A percentile compares a stretch with the other conserved stretches of the same genome.
Evolutionary conservation across 1,140 invertebrate species (phyloP).

Genomic region (Caenorhabditis tropicalis): DNA sequence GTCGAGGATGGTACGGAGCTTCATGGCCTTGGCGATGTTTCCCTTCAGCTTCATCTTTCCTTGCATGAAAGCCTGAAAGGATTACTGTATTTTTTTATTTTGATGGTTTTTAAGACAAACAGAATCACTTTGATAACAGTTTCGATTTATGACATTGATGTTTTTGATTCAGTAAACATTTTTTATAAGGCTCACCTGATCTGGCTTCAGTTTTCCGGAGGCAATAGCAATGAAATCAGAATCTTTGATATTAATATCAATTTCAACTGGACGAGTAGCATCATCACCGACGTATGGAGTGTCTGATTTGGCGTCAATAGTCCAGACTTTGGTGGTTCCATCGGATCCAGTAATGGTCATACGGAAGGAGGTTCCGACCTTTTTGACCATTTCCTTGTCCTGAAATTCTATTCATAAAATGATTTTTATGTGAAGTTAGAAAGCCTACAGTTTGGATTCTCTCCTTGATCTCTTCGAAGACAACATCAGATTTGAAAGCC

Average conservation of each 20-base stretch:
- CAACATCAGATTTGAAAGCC: slow-evolving; percentile 80
- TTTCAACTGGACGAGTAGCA: slow-evolving; percentile 59
- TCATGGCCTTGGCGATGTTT: slow-evolving; percentile 94
- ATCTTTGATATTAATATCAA: slow-evolving; percentile 67
- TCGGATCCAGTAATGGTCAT: slow-evolving; percentile 62
- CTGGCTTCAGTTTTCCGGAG: slow-evolving; percentile 85
- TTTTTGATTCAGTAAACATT: not conserved
- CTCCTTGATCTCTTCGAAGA: slow-evolving; percentile 82
- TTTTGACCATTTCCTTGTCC: slow-evolving; percentile 84
- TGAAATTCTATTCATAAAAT: no score
- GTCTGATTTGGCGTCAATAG: slow-evolving; percentile 58
- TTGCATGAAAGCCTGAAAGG: slow-evolving; percentile 87
- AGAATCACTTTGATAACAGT: no score
- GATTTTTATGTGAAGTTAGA: no score
- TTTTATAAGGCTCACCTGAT: no score
- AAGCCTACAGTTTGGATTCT: slow-evolving; percentile 82
- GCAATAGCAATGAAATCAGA: slow-evolving; percentile 65
- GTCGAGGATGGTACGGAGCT: slow-evolving; percentile 80
- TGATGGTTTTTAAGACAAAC: not conserved
- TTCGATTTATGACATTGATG: no score
- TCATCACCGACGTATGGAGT: slow-evolving; percentile 64
- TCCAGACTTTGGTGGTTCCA: slow-evolving; percentile 65
- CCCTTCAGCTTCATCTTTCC: slow-evolving; percentile 93
- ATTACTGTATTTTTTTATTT: slow-evolving; percentile 72
- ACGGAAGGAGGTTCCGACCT: slow-evolving; percentile 76